Evolutionary conservation across 2,113 vertebrate species (phyloP), one percentile per base, ranked within the genome.

Genomic region (Pimephales promelas): DNA sequence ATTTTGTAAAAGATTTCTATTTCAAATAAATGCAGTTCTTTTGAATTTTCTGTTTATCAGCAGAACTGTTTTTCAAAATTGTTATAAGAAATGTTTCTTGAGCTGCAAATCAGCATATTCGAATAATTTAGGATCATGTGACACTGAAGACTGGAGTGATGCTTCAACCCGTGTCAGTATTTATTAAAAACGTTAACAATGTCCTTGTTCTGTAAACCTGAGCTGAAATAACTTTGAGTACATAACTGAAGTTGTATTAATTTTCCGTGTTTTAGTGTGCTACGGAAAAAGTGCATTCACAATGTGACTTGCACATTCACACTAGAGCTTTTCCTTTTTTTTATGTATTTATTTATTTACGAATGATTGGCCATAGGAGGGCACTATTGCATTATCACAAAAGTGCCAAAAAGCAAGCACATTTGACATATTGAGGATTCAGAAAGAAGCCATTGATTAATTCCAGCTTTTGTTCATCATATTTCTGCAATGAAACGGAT

Each of bases 301-400:
- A 6, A 52, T 1, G 16, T 52, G 14, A 52, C 49, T 52, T 49
- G 20, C 18, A 3, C 18, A 54, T 16, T 22, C 1, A 18, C 16
- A 52, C 49, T 52, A 4, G 11, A 47, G 11, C 45, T 13, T 47
- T 28, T 10, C n/a, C n/a, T 0, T 49, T 68, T 22, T 68, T 40
- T 6, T 40, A 70, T 6, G n/a, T n/a, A n/a, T n/a, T n/a, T n/a
- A n/a, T n/a, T n/a, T n/a, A n/a, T n/a, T n/a, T n/a, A n/a, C 36
- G 52, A 36, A 61, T 59, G 22, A 26, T 28, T 61, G 56, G 56
- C 36, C 36, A 18, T 18, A 18, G n/a, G 22, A 34, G n/a, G 54
- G 34, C 75, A 78, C 56, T 78, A 14, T 45, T 78, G 40, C 56
- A 61, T 20, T 61, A 20, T 45, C 56, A 20, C 36, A 78, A 43